Base-by-base conservation (phyloP, 2,113 vertebrate genomes). In the Lonchura striata region DNA sequence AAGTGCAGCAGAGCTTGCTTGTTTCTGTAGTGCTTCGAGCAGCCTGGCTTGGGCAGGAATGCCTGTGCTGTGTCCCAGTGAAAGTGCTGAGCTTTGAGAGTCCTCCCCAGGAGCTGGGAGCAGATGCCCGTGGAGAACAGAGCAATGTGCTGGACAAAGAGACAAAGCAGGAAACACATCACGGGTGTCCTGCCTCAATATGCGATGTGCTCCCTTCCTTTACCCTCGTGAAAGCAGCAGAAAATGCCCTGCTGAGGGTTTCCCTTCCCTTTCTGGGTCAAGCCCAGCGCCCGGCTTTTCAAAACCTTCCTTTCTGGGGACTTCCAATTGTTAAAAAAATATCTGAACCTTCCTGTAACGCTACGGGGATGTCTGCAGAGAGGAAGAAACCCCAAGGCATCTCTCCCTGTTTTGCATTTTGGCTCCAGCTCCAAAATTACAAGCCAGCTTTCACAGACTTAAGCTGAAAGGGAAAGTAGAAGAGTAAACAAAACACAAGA, bases 371-470 rank as follows among this genome's bases (percentile, higher is more conserved):
- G 85, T 60, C 87, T 88, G 22, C 71, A 52, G 90, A 88, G 82
- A 95, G 90, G 90, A 96, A 91, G 90, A 87, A 96, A 88, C 78
- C 90, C 85, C 52, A 76, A 93, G 90, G 82, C 90, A 91, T 70
- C 87, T 80, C 86, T 77, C 71, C n/a, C 68, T 86, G 65, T 7
- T 93, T 85, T 93, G 85, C 60, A 52, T 95, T 95, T 96, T 97
- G 93, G 92, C 82, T 81, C 24, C 56, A 64, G 85, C 60, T 90
- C 76, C 56, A 44, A 77, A 83, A 60, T 66, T 49, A 31, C 64
- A 46, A 83, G 94, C 94, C 93, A 96, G 80, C 41, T 94, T 95
- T 86, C 82, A 86, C 8, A 42, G 60, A 39, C 71, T 93, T 81
- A 56, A 94, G 79, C 82, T 83, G 92, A 88, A 95, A 96, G 71